A percentile compares a stretch with the other conserved stretches of the same genome.
These are phyloP conservation scores for Catocala sponsa DNA, from an alignment of 2,888 invertebrate genomes.

Conservation along the genomic window DNA sequence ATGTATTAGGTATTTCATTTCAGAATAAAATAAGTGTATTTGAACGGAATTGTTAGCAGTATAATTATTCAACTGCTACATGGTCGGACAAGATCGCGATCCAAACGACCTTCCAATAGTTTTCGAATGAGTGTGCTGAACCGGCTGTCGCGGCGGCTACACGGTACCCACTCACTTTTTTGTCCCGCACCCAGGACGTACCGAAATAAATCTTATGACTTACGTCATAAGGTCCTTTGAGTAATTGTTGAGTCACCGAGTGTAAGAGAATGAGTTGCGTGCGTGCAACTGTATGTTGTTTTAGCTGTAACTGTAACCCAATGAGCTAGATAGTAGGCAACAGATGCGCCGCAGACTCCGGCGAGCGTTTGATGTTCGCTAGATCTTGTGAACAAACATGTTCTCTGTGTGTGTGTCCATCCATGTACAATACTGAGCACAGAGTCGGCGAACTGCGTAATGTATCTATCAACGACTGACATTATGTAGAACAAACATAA, in stretches of 20 bases:
- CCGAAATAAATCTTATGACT: conserved; percentile 30
- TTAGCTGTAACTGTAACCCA: conserved; percentile 56
- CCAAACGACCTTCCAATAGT: conserved; percentile 56
- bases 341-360: conserved; percentile 54
- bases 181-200: conserved; percentile 12
- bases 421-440: too few species aligned
- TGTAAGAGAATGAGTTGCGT: conserved; percentile 29
- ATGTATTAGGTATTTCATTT: too few species aligned
- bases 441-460: too few species aligned
- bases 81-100: conserved; percentile 20
- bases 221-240: conserved; percentile 12
- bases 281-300: conserved; percentile 51
- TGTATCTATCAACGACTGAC: too few species aligned
- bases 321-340: conserved; percentile 56
- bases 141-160: conserved; percentile 21
- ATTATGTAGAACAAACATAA: too few species aligned
- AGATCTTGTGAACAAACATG: conserved; percentile 7
- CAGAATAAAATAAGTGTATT: too few species aligned
- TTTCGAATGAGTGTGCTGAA: conserved; percentile 55
- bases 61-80: conserved; percentile 4
- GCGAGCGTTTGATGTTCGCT: conserved; percentile 37
- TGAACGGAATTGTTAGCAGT: background rate
- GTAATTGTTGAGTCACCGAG: conserved; percentile 22
- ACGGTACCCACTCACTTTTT: conserved; percentile 47
- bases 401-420: background rate